A percentile compares a stretch with the other conserved stretches of the same genome.
Conservation (phyloP, 2,113 vertebrate species). For the Danionella cerebrum region DNA sequence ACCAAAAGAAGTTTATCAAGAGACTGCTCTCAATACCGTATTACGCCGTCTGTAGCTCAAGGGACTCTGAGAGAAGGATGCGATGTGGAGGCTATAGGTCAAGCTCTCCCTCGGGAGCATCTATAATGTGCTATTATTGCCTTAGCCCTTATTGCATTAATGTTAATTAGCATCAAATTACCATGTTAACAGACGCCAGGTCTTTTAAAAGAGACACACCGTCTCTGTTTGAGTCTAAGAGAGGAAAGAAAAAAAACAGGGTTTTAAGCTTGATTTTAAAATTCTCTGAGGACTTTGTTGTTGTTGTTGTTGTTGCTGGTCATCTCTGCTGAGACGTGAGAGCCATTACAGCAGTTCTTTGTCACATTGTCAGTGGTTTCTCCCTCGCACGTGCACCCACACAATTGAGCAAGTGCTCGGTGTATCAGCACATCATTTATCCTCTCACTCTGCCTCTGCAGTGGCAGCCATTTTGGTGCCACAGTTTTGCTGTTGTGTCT, state of each 20-base stretch:
- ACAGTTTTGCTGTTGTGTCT: constrained; percentile 11
- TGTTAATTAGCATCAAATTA: background rate
- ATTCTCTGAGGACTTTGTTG: too few species aligned
- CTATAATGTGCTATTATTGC: constrained; percentile 7
- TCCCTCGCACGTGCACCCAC: background rate
- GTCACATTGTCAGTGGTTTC: constrained; percentile 4
- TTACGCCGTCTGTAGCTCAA: background rate
- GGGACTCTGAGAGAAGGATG: background rate
- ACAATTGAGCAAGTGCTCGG: background rate
- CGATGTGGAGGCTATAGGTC: background rate
- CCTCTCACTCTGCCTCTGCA: background rate
- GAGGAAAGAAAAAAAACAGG: too few species aligned
- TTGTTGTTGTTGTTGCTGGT: too few species aligned
- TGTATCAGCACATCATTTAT: constrained; percentile 1
- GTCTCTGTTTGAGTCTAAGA: too few species aligned
- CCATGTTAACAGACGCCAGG: background rate
- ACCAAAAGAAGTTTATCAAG: too few species aligned
- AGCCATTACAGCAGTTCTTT: background rate
- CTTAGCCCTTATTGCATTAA: background rate
- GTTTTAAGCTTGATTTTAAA: too few species aligned
- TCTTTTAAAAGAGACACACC: too few species aligned
- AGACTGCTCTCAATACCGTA: too few species aligned
- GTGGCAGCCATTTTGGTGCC: constrained; percentile 15
- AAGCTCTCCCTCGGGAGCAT: background rate
- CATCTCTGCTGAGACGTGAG: background rate